Conservation (phyloP, 37 sponge, comb jelly and placozoan genomes). For the Ephydatia muelleri region DNA sequence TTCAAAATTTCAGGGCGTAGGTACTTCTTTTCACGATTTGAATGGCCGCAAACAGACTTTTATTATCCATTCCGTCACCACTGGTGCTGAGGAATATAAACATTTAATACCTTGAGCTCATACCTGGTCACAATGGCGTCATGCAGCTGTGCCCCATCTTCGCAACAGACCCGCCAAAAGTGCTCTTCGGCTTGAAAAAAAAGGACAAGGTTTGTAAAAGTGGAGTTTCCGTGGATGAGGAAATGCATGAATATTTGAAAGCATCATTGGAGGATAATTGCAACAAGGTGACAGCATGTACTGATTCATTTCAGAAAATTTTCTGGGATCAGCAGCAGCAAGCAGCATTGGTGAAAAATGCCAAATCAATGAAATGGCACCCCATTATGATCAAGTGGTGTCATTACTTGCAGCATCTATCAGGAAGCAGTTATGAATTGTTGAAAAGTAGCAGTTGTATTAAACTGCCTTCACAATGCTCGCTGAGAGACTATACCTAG, state of each 20-base stretch:
- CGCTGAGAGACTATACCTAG: slow-evolving; percentile 16
- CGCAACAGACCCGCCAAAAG: too few species aligned
- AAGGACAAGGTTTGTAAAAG: background rate
- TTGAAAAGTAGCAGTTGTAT: background rate
- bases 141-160: too few species aligned
- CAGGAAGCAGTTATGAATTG: slow-evolving; percentile 13
- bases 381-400: slow-evolving; percentile 20
- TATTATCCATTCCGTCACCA: too few species aligned
- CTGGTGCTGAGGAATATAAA: too few species aligned
- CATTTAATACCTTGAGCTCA: too few species aligned
- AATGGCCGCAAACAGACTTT: too few species aligned
- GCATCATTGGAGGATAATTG: too few species aligned
- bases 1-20: too few species aligned
- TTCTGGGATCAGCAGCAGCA: too few species aligned
- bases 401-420: slow-evolving; percentile 19
- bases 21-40: too few species aligned
- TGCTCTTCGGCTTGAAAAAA: background rate
- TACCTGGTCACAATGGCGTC: too few species aligned
- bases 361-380: slow-evolving; percentile 17
- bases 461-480: slow-evolving; percentile 13
- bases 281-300: background rate
- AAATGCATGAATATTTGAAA: slow-evolving; percentile 11
- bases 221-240: background rate
- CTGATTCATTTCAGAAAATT: too few species aligned
- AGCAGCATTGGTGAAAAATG: background rate